Conservation (phyloP, 2,113 vertebrate species). For the Pterophyllum scalare region DNA sequence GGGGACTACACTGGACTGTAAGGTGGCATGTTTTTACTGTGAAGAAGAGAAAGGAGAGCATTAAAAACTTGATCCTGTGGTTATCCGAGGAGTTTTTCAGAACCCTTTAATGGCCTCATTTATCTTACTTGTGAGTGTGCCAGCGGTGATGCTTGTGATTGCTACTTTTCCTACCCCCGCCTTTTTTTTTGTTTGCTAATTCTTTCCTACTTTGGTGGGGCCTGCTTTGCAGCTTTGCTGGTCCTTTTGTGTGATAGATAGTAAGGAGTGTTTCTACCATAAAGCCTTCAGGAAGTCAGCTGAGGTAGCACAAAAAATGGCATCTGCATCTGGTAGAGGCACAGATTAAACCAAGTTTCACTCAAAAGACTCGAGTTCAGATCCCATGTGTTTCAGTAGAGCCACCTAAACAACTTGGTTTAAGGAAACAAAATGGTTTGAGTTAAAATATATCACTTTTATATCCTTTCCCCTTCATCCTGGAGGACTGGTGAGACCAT, state of each 20-base stretch:
- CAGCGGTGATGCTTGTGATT: background rate
- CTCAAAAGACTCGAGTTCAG: background rate
- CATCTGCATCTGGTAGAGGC: background rate
- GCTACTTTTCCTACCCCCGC: background rate
- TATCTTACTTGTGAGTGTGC: background rate
- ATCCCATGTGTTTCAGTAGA: background rate
- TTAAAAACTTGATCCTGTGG: background rate
- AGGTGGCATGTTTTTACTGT: background rate
- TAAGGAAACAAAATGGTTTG: background rate
- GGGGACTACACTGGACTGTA: background rate
- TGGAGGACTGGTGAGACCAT: background rate
- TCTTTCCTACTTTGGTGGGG: background rate
- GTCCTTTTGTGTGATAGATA: background rate
- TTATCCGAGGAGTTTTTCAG: background rate
- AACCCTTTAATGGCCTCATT: background rate
- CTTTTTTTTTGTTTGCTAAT: background rate
- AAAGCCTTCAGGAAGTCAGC: background rate
- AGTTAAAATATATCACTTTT: background rate
- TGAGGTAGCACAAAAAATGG: too few species aligned
- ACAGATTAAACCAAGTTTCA: background rate
- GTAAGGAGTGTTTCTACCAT: background rate
- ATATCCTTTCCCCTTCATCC: background rate
- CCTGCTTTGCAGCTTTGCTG: background rate
- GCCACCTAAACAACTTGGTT: background rate
- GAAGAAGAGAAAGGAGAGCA: background rate